Evolutionary conservation across 2,888 invertebrate genomes (phyloP).

Genomic region (Epinotia brunnichana): DNA sequence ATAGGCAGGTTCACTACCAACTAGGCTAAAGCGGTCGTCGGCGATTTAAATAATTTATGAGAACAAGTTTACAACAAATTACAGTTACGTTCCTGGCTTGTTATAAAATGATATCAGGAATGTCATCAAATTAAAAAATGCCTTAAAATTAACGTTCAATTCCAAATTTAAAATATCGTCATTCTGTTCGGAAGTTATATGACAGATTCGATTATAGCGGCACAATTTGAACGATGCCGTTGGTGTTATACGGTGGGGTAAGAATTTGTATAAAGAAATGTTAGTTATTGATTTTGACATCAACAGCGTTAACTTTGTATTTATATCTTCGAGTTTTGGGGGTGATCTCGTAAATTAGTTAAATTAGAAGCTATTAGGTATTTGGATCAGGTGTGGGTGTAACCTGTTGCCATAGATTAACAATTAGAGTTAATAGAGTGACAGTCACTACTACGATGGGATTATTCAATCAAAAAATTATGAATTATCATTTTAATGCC

Average conservation of each 20-base stretch:
- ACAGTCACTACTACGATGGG: conserved; percentile 3
- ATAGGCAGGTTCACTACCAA: too few species aligned
- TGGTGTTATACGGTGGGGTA: background rate
- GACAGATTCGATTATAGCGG: conserved; percentile 34
- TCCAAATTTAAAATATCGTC: conserved; percentile 30
- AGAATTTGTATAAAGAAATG: background rate
- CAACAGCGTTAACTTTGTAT: conserved; percentile 21
- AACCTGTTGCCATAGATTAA: conserved; percentile 25
- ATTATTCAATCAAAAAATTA: background rate
- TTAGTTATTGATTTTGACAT: background rate
- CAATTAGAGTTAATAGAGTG: conserved; percentile 36
- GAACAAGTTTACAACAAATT: background rate
- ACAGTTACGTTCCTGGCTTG: conserved; percentile 22
- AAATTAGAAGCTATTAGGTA: conserved; percentile 29
- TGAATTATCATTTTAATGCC: too few species aligned
- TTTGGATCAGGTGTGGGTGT: conserved; percentile 29
- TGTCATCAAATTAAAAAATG: conserved; percentile 15
- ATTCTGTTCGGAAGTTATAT: conserved; percentile 39
- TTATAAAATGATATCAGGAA: conserved; percentile 26
- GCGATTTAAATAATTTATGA: background rate
- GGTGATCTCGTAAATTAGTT: conserved; percentile 37
- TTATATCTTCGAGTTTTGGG: conserved; percentile 25
- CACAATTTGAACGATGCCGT: conserved; percentile 19
- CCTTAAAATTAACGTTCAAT: conserved; percentile 26
- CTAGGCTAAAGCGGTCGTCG: too few species aligned